Conservation (phyloP, 2,888 invertebrate species). For the Candidula unifasciata region DNA sequence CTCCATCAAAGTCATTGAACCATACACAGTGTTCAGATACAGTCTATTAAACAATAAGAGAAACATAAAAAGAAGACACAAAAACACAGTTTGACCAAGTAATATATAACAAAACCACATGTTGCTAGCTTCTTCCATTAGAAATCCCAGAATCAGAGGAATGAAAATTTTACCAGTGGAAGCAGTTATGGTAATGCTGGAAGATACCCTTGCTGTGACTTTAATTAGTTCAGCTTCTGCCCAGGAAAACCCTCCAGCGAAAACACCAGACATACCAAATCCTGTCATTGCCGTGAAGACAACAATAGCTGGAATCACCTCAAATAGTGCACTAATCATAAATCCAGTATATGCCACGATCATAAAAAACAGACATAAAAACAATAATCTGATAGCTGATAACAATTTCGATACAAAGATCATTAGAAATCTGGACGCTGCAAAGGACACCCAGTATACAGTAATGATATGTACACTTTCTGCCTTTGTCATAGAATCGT, state of each 20-base stretch:
- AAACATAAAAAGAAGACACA: slow-evolving; percentile 9
- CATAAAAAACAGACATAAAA: slow-evolving; percentile 36
- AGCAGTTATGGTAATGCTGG: slow-evolving; percentile 24
- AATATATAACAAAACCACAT: slow-evolving; percentile 45
- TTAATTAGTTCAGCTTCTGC: slow-evolving; percentile 34
- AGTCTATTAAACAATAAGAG: slow-evolving; percentile 11
- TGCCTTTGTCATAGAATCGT: slow-evolving; percentile 66
- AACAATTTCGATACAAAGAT: slow-evolving; percentile 74
- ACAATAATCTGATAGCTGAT: slow-evolving; percentile 61
- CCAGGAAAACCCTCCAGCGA: slow-evolving; percentile 44
- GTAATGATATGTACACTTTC: slow-evolving; percentile 74
- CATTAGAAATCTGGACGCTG: slow-evolving; percentile 73
- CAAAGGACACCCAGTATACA: slow-evolving; percentile 78
- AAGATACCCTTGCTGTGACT: slow-evolving; percentile 33
- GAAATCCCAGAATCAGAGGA: slow-evolving; percentile 17
- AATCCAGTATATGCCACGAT: slow-evolving; percentile 24
- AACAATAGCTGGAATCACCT: not conserved
- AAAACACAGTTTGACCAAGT: not conserved
- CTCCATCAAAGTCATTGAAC: not conserved
- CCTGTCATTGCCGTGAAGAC: slow-evolving; percentile 32
- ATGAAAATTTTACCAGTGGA: slow-evolving; percentile 34
- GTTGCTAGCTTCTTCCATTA: slow-evolving; percentile 36
- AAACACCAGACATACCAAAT: slow-evolving; percentile 37
- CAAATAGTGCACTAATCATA: slow-evolving; percentile 22
- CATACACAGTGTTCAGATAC: not conserved